Conservation (phyloP, 2,797 vertebrate species). For the Triplophysa yarkandensis region DNA sequence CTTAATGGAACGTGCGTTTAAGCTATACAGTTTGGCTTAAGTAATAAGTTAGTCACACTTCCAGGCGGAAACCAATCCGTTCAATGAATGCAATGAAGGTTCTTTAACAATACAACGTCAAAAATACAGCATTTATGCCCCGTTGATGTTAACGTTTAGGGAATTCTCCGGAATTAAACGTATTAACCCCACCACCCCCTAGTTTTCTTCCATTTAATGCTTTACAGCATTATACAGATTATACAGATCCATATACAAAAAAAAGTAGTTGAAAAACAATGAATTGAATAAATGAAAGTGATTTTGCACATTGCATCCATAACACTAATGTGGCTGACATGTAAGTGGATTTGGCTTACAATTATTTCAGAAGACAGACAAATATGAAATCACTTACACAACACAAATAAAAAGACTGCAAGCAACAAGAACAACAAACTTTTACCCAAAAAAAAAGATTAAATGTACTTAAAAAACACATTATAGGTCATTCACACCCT, state of each 20-base stretch:
- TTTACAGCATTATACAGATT: not conserved
- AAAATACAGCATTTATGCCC: constrained; percentile 21
- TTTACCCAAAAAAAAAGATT: not conserved
- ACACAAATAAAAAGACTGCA: constrained; percentile 1
- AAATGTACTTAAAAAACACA: not conserved
- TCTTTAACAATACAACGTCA: constrained; percentile 2
- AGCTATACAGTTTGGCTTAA: constrained; percentile 14
- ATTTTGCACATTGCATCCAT: not conserved
- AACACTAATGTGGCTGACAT: not conserved
- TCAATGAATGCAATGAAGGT: constrained; percentile 12
- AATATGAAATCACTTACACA: constrained; percentile 1
- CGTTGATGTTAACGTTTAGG: constrained; percentile 13
- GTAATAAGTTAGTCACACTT: constrained; percentile 6
- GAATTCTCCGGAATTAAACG: constrained; percentile 20
- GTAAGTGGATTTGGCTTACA: not conserved
- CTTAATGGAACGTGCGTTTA: constrained; percentile 19
- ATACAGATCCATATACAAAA: not conserved
- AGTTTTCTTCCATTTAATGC: constrained; percentile 1
- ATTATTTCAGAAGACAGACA: not conserved
- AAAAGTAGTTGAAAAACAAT: not conserved
- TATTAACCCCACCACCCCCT: constrained; percentile 7
- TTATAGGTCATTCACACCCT: not conserved
- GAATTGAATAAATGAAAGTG: not conserved
- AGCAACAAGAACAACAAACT: constrained; percentile 17
- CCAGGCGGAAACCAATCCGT: constrained; percentile 30